Evolutionary conservation across 2,797 vertebrate species (phyloP).

Genomic region (Oreochromis mossambicus): DNA sequence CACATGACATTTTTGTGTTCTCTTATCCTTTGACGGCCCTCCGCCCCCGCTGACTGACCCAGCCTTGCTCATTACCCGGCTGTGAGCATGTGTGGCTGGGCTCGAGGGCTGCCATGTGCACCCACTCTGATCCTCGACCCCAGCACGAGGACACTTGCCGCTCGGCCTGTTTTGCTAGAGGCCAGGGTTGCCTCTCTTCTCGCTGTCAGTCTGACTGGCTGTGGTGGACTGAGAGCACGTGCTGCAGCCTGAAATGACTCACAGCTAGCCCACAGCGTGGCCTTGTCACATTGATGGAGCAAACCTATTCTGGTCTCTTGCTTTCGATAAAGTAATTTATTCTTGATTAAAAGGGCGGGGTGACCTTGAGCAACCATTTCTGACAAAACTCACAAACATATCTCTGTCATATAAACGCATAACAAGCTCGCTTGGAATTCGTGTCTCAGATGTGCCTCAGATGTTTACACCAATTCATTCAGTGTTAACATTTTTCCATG

Average conservation of each 20-base stretch:
- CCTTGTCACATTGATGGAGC: not conserved
- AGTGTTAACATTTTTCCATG: not conserved
- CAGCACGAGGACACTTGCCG: constrained; percentile 19
- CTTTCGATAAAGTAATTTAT: constrained; percentile 9
- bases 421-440: not conserved
- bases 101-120: constrained; percentile 19
- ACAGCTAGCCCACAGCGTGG: not conserved
- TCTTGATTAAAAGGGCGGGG: not conserved
- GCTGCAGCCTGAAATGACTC: constrained; percentile 21
- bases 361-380: not conserved
- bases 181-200: constrained; percentile 27
- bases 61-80: constrained; percentile 1
- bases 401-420: not conserved
- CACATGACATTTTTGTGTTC: constrained; percentile 3
- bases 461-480: not conserved
- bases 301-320: not conserved
- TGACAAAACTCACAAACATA: not conserved
- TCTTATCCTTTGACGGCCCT: constrained; percentile 1
- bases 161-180: constrained; percentile 1
- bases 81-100: not conserved
- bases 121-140: not conserved
- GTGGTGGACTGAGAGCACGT: not conserved
- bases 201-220: constrained; percentile 30
- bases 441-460: not conserved
- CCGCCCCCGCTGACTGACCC: not conserved